Conservation (phyloP, 2,888 invertebrate genomes). For the Metallyticus violacea region DNA sequence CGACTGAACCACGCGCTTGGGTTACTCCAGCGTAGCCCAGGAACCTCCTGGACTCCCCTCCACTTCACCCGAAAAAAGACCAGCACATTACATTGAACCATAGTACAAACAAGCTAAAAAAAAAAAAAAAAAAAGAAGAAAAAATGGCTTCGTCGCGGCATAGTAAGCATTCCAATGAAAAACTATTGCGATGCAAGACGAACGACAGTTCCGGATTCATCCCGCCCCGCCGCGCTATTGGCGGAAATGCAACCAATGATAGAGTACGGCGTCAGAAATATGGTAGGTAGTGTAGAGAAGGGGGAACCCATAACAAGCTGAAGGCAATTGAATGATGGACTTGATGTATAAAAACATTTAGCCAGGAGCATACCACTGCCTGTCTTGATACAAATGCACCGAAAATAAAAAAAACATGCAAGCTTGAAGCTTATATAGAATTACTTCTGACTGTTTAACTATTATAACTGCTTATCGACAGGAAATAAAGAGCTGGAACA, state of each 20-base stretch:
- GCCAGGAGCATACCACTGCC: no score
- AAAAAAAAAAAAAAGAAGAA: no score
- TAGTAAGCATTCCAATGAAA: not conserved
- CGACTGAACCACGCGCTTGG: not conserved
- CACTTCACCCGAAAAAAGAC: not conserved
- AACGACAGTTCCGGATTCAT: slow-evolving; percentile 15
- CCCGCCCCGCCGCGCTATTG: slow-evolving; percentile 22
- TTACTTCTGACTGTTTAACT: no score
- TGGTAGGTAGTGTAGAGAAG: not conserved
- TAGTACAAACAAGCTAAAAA: slow-evolving; percentile 2
- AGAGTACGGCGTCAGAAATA: not conserved
- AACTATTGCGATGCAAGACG: slow-evolving; percentile 34
- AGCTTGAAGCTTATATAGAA: no score
- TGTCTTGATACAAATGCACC: no score
- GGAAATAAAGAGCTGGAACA: no score
- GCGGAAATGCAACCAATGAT: not conserved
- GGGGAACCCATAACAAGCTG: not conserved
- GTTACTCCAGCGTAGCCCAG: no score
- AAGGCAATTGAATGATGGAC: no score
- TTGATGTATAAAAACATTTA: no score
- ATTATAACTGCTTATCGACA: no score
- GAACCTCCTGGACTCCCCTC: no score
- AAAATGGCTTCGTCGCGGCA: not conserved
- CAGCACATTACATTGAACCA: not conserved
- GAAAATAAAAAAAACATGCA: no score